phyloP scores from a whole-genome alignment of 2,888 invertebrate genomes.

The Spodoptera picta region DNA sequence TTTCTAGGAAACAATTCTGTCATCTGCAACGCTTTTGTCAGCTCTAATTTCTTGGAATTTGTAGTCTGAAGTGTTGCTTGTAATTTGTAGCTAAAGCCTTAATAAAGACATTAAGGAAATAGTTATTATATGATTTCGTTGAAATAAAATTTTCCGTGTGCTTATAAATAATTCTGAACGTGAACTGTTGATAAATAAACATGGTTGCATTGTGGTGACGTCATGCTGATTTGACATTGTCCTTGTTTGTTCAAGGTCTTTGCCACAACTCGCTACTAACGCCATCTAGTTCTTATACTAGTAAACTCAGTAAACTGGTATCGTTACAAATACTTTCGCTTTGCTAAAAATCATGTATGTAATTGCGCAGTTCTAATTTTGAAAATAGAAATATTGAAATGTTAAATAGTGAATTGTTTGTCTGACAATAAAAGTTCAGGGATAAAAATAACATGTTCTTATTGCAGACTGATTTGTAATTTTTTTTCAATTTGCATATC shows the following conservation, averaged over 20 bases:
- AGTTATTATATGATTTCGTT: too few relatives aligned
- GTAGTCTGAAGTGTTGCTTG: not conserved
- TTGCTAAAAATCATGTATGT: not conserved
- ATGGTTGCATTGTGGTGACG: slow-evolving; percentile 38
- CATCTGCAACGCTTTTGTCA: not conserved
- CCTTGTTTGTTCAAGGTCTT: slow-evolving; percentile 56
- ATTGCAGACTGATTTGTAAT: not conserved
- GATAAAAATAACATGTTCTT: slow-evolving; percentile 4
- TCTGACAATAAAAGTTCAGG: slow-evolving; percentile 3
- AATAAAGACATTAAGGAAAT: too few relatives aligned
- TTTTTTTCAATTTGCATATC: not conserved
- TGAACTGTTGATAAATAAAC: slow-evolving; percentile 13
- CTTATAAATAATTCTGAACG: slow-evolving; percentile 15
- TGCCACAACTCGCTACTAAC: slow-evolving; percentile 22
- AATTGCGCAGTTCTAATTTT: not conserved
- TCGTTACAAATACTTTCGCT: not conserved
- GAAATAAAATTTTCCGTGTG: slow-evolving; percentile 4
- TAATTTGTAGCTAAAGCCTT: too few relatives aligned
- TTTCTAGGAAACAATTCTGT: slow-evolving; percentile 1
- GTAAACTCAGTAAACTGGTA: slow-evolving; percentile 7
- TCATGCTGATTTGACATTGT: slow-evolving; percentile 46
- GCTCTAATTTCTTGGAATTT: not conserved
- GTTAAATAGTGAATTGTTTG: not conserved
- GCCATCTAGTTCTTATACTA: slow-evolving; percentile 43
- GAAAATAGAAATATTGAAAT: not conserved